Percentiles rank a stretch among this genome's conserved stretches.
These are phyloP conservation scores for Bombus consobrinus DNA, from an alignment of 1,140 invertebrate species.

Conservation along the genomic window DNA sequence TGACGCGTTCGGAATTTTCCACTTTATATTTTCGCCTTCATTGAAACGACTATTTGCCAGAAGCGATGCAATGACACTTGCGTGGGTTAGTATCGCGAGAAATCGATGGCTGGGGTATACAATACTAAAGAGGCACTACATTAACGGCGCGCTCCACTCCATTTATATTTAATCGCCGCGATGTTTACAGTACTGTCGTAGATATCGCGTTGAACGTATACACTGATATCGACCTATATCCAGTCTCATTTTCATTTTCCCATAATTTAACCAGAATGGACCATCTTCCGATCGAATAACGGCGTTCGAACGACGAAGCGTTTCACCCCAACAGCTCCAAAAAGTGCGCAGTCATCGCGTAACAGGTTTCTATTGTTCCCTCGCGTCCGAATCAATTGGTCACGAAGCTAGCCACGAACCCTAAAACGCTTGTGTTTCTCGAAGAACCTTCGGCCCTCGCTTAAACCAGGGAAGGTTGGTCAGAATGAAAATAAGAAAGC, in stretches of 20 bases:
- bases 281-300: not conserved
- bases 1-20: too few species aligned
- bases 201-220: not conserved
- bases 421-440: too few species aligned
- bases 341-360: not conserved
- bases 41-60: not conserved
- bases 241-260: not conserved
- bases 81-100: not conserved
- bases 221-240: not conserved
- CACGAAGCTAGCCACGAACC: not conserved
- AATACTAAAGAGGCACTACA: too few species aligned
- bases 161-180: not conserved
- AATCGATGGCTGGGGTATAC: not conserved
- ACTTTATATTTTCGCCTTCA: not conserved
- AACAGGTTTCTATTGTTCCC: constrained; percentile 28
- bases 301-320: not conserved
- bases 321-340: not conserved
- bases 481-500: not conserved
- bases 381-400: constrained; percentile 13
- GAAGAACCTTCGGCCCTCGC: not conserved
- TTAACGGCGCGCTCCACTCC: not conserved
- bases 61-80: not conserved
- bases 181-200: not conserved
- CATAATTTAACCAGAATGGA: too few species aligned
- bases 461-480: not conserved